These are phyloP conservation scores for Cephalopholis sonnerati DNA, from an alignment of 2,113 vertebrate species.

Conservation along the genomic window DNA sequence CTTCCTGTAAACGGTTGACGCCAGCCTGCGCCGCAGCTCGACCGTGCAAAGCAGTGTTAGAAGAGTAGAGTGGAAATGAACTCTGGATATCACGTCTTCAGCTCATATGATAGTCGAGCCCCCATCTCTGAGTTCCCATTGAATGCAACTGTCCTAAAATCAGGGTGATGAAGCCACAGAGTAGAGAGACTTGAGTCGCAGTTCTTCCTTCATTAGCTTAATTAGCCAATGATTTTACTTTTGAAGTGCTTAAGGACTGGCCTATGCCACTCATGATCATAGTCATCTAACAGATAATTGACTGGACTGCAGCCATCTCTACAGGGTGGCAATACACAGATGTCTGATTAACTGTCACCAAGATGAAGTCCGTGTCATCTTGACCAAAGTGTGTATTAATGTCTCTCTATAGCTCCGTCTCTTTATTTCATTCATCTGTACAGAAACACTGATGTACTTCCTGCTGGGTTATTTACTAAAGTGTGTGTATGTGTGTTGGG, in stretches of 20 bases:
- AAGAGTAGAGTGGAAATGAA: constrained; percentile 43
- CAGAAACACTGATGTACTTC: constrained; percentile 80
- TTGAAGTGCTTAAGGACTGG: constrained; percentile 68
- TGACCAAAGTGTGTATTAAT: constrained; percentile 75
- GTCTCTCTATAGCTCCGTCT: constrained; percentile 55
- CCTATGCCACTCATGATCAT: constrained; percentile 75
- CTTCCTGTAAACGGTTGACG: constrained; percentile 71
- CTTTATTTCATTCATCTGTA: constrained; percentile 73
- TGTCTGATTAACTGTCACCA: constrained; percentile 75
- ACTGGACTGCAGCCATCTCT: constrained; percentile 74
- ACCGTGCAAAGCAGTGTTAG: constrained; percentile 30
- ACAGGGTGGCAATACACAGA: constrained; percentile 74
- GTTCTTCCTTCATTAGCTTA: constrained; percentile 65
- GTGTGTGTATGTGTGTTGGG: constrained; percentile 54
- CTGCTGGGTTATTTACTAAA: constrained; percentile 82
- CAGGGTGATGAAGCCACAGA: constrained; percentile 51
- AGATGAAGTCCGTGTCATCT: constrained; percentile 71
- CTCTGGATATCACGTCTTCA: constrained; percentile 36
- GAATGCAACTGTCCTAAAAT: constrained; percentile 45
- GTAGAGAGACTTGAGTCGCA: constrained; percentile 49
- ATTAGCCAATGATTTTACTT: constrained; percentile 71
- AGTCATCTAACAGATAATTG: constrained; percentile 75
- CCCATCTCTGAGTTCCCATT: background rate
- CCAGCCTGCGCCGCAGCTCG: constrained; percentile 26
- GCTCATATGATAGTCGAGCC: constrained; percentile 20